Evolutionary conservation across 2,797 vertebrate species (phyloP), one percentile per base, ranked within the genome.

Genomic region (Momotus momota): DNA sequence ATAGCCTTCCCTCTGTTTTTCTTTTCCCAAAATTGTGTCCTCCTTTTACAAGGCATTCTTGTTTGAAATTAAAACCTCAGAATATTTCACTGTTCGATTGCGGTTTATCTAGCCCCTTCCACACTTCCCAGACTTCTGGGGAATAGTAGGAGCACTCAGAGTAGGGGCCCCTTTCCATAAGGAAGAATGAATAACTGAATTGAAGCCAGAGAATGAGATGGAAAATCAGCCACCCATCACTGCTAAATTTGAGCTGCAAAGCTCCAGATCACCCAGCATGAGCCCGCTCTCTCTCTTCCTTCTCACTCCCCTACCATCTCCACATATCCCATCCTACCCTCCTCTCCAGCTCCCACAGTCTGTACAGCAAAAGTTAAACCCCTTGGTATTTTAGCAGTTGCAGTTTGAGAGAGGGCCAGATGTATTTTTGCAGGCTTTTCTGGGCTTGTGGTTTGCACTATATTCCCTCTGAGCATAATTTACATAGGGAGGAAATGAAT

Each of bases 401-500:
- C 73, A 72, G 7, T 66, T 70, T 92, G 82, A 91, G 91, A 95
- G 61, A n/a, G 54, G 54, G 69, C 82, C 94, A 89, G 74, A 49
- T 57, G 45, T 95, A 95, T 94, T 94, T 96, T 87, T 14, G 3
- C 52, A 70, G 58, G 43, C 20, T 88, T 92, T 90, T 91, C 82
- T 69, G 92, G 31, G 60, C 23, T 82, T 86, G 51, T 55, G 73
- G 86, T 97, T 97, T 96, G 72, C 83, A 52, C 46, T 88, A 66
- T 89, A 91, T 86, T 93, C 94, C 91, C 90, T 85, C 65, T 65
- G 94, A 97, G 80, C 51, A 77, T 93, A 96, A 97, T 97, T 97
- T 97, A 71, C 45, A 79, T 51, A 79, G 86, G 89, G 81, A 97
- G 94, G 95, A 98, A 97, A 97, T 71, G 20, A 94, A 85, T 97